A percentile compares a stretch with the other conserved stretches of the same genome.
These are phyloP conservation scores for Pollachius pollachius DNA, from an alignment of 2,113 vertebrate genomes.

Conservation along the genomic window DNA sequence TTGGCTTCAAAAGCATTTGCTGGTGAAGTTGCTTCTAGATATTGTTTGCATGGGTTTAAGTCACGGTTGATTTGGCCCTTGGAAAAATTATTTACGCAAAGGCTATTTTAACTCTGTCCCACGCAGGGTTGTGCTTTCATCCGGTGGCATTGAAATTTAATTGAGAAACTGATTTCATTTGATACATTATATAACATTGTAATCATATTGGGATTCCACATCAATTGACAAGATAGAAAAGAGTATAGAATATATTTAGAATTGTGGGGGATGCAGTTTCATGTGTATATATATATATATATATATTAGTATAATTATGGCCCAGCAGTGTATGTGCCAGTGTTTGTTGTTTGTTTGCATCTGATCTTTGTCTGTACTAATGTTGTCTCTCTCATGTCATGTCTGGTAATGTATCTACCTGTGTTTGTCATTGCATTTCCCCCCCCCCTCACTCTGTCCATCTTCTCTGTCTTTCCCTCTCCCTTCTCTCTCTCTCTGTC, in stretches of 20 bases:
- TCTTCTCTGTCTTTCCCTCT: not conserved
- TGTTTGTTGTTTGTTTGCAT: not conserved
- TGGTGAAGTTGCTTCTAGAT: constrained; percentile 37
- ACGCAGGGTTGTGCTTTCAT: constrained; percentile 12
- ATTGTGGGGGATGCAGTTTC: no score
- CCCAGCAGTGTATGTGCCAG: not conserved
- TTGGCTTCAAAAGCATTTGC: constrained; percentile 39
- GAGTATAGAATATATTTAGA: no score
- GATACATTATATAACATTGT: no score
- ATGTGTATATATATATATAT: no score
- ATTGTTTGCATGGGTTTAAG: constrained; percentile 35
- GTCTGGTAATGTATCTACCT: not conserved
- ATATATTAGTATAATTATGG: not conserved
- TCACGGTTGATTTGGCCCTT: constrained; percentile 27
- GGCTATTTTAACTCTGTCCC: constrained; percentile 40
- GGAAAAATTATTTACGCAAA: constrained; percentile 27
- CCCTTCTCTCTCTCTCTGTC: not conserved
- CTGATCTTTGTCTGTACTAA: no score
- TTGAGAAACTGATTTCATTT: not conserved
- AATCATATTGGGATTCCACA: no score
- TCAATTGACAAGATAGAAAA: no score
- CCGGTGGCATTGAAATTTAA: constrained; percentile 26
- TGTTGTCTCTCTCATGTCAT: not conserved
- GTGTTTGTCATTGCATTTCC: not conserved
- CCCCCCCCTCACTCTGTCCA: not conserved